Conservation (phyloP, 2,888 invertebrate species). For the Aporophyla lueneburgensis region DNA sequence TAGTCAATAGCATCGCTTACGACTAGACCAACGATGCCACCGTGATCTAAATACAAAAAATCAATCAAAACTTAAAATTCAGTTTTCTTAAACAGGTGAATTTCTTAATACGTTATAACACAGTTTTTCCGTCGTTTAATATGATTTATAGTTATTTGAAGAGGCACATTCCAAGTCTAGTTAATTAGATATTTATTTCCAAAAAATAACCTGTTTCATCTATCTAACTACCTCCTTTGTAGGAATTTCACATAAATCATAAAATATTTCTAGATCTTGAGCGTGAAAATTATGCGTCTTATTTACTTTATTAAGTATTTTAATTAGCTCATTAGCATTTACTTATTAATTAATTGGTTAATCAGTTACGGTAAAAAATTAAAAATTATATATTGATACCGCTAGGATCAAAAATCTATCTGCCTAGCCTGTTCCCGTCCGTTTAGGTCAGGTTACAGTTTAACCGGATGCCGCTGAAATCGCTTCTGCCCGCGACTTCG, state of each 20-base stretch:
- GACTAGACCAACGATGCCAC: not conserved
- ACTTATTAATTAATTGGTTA: slow-evolving; percentile 15
- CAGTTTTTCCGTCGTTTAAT: not conserved
- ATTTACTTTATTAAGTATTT: slow-evolving; percentile 12
- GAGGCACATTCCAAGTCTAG: not conserved
- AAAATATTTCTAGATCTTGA: slow-evolving; percentile 14
- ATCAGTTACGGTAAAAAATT: slow-evolving; percentile 10
- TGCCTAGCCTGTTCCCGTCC: not conserved
- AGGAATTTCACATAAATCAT: slow-evolving; percentile 34
- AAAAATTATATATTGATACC: not conserved
- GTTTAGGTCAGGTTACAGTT: no score
- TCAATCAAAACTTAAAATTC: not conserved
- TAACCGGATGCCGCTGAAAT: no score
- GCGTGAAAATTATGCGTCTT: slow-evolving; percentile 13
- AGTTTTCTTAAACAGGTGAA: not conserved
- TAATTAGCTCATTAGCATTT: slow-evolving; percentile 34
- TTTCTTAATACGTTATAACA: no score
- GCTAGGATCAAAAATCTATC: not conserved
- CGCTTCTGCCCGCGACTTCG: no score
- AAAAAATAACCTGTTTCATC: not conserved
- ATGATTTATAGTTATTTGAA: slow-evolving; percentile 10
- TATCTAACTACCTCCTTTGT: not conserved
- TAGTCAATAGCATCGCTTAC: no score
- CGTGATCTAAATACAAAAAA: no score
- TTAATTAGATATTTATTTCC: slow-evolving; percentile 6